phyloP scores from a whole-genome alignment of 2,888 invertebrate genomes.

The Apamea anceps region DNA sequence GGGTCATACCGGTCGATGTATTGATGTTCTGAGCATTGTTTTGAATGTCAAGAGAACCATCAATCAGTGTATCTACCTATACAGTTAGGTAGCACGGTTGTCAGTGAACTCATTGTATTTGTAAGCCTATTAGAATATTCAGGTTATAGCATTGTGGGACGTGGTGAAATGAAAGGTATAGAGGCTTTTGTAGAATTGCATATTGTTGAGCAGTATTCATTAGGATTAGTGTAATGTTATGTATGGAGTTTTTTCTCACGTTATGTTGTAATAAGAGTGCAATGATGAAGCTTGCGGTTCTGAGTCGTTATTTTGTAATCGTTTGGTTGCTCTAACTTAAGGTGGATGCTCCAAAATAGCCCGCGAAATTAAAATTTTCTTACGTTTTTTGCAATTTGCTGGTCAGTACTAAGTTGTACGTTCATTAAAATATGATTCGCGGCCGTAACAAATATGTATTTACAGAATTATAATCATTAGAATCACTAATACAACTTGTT shows the following conservation, averaged over 20 bases:
- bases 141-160: slow-evolving; percentile 67
- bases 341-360: too few relatives aligned
- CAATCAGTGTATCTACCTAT: slow-evolving; percentile 76
- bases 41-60: slow-evolving; percentile 82
- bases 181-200: slow-evolving; percentile 59
- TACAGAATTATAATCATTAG: too few relatives aligned
- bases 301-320: slow-evolving; percentile 12
- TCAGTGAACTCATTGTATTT: slow-evolving; percentile 72
- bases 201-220: slow-evolving; percentile 61
- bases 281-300: slow-evolving; percentile 18
- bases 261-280: slow-evolving; percentile 20
- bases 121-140: slow-evolving; percentile 75
- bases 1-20: slow-evolving; percentile 79
- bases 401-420: too few relatives aligned
- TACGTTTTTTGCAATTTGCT: too few relatives aligned
- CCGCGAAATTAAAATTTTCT: too few relatives aligned
- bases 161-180: slow-evolving; percentile 54
- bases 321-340: not conserved
- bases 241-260: slow-evolving; percentile 63
- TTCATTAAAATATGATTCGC: too few relatives aligned
- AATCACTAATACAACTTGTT: too few relatives aligned
- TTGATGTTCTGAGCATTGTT: slow-evolving; percentile 84
- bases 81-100: slow-evolving; percentile 76
- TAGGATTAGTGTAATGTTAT: slow-evolving; percentile 64
- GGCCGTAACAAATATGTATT: too few relatives aligned